Evolutionary conservation across 2,888 invertebrate species (phyloP).

Genomic region (Acleris holmiana): DNA sequence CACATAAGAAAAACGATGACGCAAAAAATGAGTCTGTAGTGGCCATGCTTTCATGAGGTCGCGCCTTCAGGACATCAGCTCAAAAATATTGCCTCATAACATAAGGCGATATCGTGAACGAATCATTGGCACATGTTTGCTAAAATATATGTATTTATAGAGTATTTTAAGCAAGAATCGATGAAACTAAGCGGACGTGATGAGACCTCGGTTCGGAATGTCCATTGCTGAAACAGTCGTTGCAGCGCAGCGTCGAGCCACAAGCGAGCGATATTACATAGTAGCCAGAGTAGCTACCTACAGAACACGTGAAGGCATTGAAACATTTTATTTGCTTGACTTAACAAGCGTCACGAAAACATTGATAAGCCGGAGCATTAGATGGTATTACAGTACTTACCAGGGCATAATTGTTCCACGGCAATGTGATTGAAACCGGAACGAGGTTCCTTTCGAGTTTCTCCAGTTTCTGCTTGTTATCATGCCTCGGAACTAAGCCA

Average conservation of each 20-base stretch:
- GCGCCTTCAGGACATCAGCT: background rate
- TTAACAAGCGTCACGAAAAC: constrained; percentile 40
- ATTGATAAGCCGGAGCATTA: constrained; percentile 37
- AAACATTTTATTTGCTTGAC: constrained; percentile 38
- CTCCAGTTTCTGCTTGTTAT: constrained; percentile 46
- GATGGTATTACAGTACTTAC: constrained; percentile 47
- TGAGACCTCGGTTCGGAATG: constrained; percentile 17
- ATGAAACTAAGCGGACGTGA: background rate
- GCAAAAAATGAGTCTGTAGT: background rate
- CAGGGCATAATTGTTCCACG: constrained; percentile 56
- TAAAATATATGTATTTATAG: too few relatives aligned
- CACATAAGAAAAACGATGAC: background rate
- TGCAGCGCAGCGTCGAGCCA: background rate
- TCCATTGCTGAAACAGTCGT: constrained; percentile 2
- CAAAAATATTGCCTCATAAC: too few relatives aligned
- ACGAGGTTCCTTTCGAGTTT: constrained; percentile 35
- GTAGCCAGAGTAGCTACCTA: background rate
- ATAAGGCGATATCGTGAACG: too few relatives aligned
- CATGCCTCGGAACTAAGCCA: constrained; percentile 52
- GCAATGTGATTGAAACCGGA: constrained; percentile 41
- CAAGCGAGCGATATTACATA: constrained; percentile 4
- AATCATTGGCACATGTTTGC: too few relatives aligned
- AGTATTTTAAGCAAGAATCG: constrained; percentile 3
- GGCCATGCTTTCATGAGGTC: background rate
- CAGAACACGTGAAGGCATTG: constrained; percentile 41